Evolutionary conservation across 2,888 invertebrate genomes (phyloP).

Genomic region (Melikaiella ostensackeni): DNA sequence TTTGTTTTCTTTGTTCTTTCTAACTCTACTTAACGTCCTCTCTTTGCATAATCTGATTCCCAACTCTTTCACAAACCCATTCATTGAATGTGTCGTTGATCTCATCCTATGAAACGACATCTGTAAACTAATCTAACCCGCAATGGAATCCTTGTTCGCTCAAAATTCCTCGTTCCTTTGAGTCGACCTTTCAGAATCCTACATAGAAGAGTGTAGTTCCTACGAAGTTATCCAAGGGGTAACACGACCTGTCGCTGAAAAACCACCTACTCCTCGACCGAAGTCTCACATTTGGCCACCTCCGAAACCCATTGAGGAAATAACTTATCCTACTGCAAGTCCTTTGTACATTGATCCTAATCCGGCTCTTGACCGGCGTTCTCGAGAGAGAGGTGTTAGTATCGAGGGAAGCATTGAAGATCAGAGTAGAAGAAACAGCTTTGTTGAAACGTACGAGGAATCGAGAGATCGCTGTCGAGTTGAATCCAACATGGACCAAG

Average conservation of each 20-base stretch:
- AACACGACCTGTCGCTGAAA: slow-evolving; percentile 50
- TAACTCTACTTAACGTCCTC: slow-evolving; percentile 61
- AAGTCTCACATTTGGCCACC: slow-evolving; percentile 72
- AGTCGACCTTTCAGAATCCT: slow-evolving; percentile 51
- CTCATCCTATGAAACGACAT: slow-evolving; percentile 42
- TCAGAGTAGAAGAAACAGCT: slow-evolving; percentile 53
- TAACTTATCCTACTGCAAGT: slow-evolving; percentile 74
- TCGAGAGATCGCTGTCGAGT: slow-evolving; percentile 48
- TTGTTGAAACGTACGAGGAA: slow-evolving; percentile 53
- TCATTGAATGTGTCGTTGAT: slow-evolving; percentile 46
- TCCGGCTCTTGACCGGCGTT: slow-evolving; percentile 64
- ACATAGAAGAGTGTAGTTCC: slow-evolving; percentile 57
- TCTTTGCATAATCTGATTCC: slow-evolving; percentile 38
- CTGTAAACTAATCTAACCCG: slow-evolving; percentile 33
- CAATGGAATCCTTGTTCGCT: slow-evolving; percentile 4
- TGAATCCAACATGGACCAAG: slow-evolving; percentile 68
- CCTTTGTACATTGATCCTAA: slow-evolving; percentile 74
- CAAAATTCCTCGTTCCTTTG: slow-evolving; percentile 5
- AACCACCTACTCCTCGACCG: slow-evolving; percentile 63
- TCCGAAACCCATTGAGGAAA: slow-evolving; percentile 70
- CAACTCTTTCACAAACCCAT: slow-evolving; percentile 40
- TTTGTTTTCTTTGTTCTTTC: slow-evolving; percentile 63
- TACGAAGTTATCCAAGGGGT: slow-evolving; percentile 61
- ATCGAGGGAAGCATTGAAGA: slow-evolving; percentile 60
- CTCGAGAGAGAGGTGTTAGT: slow-evolving; percentile 63